Percentiles rank a stretch among this genome's conserved stretches.
These are phyloP conservation scores for Leptatherina wallacei DNA, from an alignment of 2,797 vertebrate genomes.

Conservation along the genomic window DNA sequence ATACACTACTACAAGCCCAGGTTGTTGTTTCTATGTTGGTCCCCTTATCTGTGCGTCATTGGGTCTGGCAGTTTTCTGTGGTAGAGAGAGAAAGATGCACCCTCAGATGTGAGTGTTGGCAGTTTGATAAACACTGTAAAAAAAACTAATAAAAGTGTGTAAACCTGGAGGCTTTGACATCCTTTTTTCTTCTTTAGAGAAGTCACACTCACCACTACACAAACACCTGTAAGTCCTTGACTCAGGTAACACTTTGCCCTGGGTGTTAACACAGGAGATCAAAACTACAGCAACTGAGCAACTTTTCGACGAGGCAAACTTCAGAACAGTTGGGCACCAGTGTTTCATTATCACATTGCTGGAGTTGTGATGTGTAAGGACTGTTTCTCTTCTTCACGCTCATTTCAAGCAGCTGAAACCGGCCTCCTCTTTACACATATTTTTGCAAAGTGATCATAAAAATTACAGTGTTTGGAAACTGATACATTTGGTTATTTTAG, in stretches of 20 bases:
- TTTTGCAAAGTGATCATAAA: not conserved
- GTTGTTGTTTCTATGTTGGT: not conserved
- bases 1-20: not conserved
- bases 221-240: slow-evolving; percentile 5
- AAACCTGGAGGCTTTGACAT: not conserved
- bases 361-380: not conserved
- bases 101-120: not conserved
- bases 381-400: not conserved
- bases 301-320: not conserved
- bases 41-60: not conserved
- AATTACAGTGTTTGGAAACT: not conserved
- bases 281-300: slow-evolving; percentile 4
- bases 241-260: slow-evolving; percentile 2
- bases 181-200: not conserved
- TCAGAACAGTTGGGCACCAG: not conserved
- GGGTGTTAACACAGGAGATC: slow-evolving; percentile 8
- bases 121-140: not conserved
- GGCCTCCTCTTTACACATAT: not conserved
- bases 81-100: not conserved
- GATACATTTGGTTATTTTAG: not conserved
- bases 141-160: not conserved
- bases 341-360: slow-evolving; percentile 9
- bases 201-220: not conserved
- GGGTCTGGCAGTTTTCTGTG: not conserved
- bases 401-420: not conserved